These are phyloP conservation scores for Forpus xanthops DNA, from an alignment of 2,797 vertebrate species.

Conservation along the genomic window DNA sequence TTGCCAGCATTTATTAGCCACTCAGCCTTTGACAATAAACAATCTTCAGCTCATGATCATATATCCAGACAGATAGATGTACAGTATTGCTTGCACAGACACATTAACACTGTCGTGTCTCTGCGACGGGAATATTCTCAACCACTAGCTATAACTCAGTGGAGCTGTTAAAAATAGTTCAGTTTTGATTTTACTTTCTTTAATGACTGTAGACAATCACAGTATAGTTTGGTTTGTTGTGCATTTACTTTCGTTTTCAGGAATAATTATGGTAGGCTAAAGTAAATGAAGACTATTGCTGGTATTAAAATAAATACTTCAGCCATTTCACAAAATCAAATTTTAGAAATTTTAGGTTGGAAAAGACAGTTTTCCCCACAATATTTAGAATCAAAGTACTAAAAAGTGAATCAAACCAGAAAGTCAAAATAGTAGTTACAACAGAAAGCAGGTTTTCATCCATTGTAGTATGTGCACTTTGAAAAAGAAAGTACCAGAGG, in stretches of 20 bases:
- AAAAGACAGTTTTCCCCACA: not conserved
- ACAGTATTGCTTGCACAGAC: conserved; percentile 18
- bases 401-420: not conserved
- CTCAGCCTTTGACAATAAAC: conserved; percentile 73
- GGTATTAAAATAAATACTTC: not conserved
- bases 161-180: not conserved
- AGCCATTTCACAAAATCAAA: not conserved
- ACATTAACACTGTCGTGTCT: conserved; percentile 20
- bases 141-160: not conserved
- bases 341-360: not conserved
- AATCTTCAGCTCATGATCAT: conserved; percentile 42
- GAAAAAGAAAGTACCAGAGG: not conserved
- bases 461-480: fast-evolving
- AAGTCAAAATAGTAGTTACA: not conserved
- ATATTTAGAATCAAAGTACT: not conserved
- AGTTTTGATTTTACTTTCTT: not conserved
- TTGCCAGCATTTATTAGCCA: conserved; percentile 74
- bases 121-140: not conserved
- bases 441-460: not conserved
- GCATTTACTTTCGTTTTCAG: not conserved
- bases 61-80: conserved; percentile 44
- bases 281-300: not conserved
- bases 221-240: not conserved
- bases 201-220: not conserved
- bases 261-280: not conserved